Evolutionary conservation across 2,113 vertebrate species (phyloP), one percentile per base, ranked within the genome.

Genomic region (Mellivora capensis): DNA sequence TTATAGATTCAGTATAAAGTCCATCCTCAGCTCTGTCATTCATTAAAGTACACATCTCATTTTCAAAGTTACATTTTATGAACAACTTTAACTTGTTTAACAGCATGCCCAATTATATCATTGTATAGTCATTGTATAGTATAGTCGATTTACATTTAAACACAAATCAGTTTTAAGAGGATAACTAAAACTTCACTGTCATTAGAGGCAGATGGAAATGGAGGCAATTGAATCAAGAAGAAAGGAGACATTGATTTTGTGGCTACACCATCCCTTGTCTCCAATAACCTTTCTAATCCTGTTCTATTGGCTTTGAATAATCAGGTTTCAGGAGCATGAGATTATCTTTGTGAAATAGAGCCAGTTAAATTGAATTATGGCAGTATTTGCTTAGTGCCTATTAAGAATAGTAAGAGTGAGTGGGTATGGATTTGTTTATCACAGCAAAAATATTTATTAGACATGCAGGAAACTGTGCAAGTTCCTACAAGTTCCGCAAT

Each of bases 21-120:
- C 96, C 79, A 47, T 85, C 82, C 52, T 71, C 20, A 86, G 62
- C 93, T 93, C 49, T 62, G 49, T 87, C 89, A 95, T 57, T 97
- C 94, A 97, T 97, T 97, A 95, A 93, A 97, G 93, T 62, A 82
- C 83, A 85, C 91, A 37, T 87, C 91, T 97, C 81, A 80, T 94
- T 98, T 97, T 97, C 90, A 91, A 98, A 69, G 80, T 94, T 85
- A 37, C 47, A 80, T 94, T 91, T 91, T 95, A 0, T 29, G 97
- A 93, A 67, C 83, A 96, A 80, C 85, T 94, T 96, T 97, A 88
- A 61, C 84, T 95, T 89, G 94, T 69, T 76, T 90, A 94, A 25
- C 39, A 97, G 82, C 42, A 97, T 94, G 97, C 29, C 64, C 71
- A n/a, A 34, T 1, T n/a, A 52, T 49, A 29, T 87, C 34, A 54